These are phyloP conservation scores for Pollenia angustigena DNA, from an alignment of 2,888 invertebrate species.

Conservation along the genomic window DNA sequence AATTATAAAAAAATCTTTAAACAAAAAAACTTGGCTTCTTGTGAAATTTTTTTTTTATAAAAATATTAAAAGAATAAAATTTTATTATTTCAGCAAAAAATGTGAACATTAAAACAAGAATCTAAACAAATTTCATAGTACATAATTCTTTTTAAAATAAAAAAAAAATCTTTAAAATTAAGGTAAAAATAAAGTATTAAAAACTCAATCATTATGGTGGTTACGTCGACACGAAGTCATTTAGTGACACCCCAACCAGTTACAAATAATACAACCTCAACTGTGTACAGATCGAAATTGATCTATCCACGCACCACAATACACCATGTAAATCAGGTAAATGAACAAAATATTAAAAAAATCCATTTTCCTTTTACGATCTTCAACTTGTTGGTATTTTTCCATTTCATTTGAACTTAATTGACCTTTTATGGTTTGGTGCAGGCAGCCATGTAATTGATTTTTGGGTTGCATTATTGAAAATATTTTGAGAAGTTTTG, in stretches of 20 bases:
- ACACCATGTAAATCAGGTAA: slow-evolving; percentile 71
- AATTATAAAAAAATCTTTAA: slow-evolving; percentile 15
- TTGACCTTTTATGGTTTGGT: slow-evolving; percentile 9
- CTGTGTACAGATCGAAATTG: slow-evolving; percentile 80
- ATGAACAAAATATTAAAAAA: not conserved
- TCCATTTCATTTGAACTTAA: not conserved
- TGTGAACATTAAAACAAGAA: slow-evolving; percentile 49
- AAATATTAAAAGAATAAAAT: slow-evolving; percentile 6
- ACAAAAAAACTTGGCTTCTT: slow-evolving; percentile 49
- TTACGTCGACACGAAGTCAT: slow-evolving; percentile 82
- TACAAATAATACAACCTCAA: slow-evolving; percentile 76
- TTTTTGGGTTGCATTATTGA: too few relatives aligned
- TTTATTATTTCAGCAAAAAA: slow-evolving; percentile 47
- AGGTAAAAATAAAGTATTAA: slow-evolving; percentile 36
- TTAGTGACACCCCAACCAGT: slow-evolving; percentile 78
- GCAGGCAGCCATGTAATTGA: too few relatives aligned
- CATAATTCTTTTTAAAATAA: slow-evolving; percentile 14
- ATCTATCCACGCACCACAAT: slow-evolving; percentile 80
- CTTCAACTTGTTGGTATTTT: not conserved
- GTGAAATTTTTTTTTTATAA: not conserved
- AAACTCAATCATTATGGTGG: slow-evolving; percentile 78
- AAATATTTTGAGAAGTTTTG: not conserved
- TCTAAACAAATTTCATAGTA: slow-evolving; percentile 14
- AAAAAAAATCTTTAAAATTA: slow-evolving; percentile 36
- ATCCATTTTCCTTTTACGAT: not conserved